phyloP scores from a whole-genome alignment of 2,113 vertebrate species.

The Cariama cristata region DNA sequence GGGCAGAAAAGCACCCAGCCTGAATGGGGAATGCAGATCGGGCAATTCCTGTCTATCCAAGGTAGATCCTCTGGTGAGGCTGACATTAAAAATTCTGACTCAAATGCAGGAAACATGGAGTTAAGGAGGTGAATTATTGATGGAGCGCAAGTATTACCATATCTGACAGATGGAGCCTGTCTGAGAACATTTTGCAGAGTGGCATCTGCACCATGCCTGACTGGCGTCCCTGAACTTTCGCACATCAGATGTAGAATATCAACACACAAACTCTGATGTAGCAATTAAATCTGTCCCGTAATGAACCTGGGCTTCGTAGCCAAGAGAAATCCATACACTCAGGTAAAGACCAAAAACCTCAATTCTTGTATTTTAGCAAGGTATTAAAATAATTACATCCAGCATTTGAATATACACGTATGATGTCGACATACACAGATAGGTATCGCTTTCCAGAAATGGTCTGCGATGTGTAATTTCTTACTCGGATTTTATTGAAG shows the following conservation, averaged over 20 bases:
- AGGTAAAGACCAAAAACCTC: neutral
- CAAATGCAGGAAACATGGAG: neutral
- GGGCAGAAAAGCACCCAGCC: neutral
- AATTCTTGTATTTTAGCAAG: neutral
- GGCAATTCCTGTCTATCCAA: neutral
- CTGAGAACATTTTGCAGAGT: conserved; percentile 31
- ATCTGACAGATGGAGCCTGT: conserved; percentile 68
- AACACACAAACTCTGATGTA: neutral
- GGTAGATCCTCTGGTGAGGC: neutral
- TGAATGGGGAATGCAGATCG: neutral
- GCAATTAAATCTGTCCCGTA: conserved; percentile 26
- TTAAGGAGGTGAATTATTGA: conserved; percentile 7
- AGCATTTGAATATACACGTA: neutral
- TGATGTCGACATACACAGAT: neutral
- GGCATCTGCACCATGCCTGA: conserved; percentile 8
- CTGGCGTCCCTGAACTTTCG: conserved; percentile 42
- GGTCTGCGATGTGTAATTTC: neutral
- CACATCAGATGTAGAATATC: conserved; percentile 36
- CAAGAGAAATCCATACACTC: neutral
- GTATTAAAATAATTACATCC: neutral
- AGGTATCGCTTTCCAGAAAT: neutral
- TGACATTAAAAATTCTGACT: neutral
- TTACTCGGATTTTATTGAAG: neutral
- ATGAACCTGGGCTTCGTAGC: neutral
- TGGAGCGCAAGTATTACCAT: conserved; percentile 1